These are phyloP conservation scores for Siniperca undulata DNA, from an alignment of 2,797 vertebrate species.

Conservation along the genomic window DNA sequence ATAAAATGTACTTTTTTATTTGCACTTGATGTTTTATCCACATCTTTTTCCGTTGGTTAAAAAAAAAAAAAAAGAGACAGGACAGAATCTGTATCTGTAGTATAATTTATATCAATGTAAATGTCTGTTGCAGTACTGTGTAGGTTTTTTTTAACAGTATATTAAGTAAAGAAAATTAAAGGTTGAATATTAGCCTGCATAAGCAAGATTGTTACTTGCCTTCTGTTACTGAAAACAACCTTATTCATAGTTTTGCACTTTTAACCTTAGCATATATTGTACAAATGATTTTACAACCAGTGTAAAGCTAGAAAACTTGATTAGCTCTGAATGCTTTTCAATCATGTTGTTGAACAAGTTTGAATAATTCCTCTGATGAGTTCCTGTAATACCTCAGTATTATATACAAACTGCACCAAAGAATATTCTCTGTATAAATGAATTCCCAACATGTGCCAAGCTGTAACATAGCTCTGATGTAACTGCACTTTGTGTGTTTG, in stretches of 20 bases:
- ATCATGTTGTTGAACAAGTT: slow-evolving; percentile 26
- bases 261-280: slow-evolving; percentile 23
- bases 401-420: slow-evolving; percentile 61
- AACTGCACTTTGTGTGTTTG: slow-evolving; percentile 27
- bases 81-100: neutral
- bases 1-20: neutral
- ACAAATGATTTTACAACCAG: slow-evolving; percentile 23
- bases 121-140: slow-evolving; percentile 30
- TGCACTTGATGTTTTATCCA: neutral
- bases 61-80: neutral
- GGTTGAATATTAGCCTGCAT: neutral
- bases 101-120: slow-evolving; percentile 17
- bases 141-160: neutral
- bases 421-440: slow-evolving; percentile 37
- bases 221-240: slow-evolving; percentile 40
- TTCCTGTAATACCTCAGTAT: slow-evolving; percentile 65
- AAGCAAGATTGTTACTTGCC: slow-evolving; percentile 44
- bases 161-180: neutral
- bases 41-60: neutral
- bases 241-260: slow-evolving; percentile 43
- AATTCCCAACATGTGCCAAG: slow-evolving; percentile 44
- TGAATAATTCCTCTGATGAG: slow-evolving; percentile 4
- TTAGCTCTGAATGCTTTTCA: slow-evolving; percentile 32
- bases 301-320: slow-evolving; percentile 8
- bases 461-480: slow-evolving; percentile 24